Evolutionary conservation across 2,113 vertebrate species (phyloP).

Genomic region (Regulus satrapa): DNA sequence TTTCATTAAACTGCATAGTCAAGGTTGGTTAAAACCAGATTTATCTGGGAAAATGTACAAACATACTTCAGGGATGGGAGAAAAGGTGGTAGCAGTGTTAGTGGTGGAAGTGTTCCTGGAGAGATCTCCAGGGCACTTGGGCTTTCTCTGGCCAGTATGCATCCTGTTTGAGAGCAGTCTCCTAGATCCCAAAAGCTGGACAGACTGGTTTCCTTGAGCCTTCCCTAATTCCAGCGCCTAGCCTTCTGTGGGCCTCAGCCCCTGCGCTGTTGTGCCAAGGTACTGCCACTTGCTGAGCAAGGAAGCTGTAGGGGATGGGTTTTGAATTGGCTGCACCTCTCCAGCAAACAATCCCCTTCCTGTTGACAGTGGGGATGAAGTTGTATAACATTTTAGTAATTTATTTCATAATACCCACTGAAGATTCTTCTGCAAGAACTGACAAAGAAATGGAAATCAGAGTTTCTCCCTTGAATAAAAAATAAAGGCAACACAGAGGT

Average conservation of each 20-base stretch:
- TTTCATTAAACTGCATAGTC: background rate
- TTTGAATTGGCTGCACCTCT: background rate
- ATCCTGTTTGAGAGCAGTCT: background rate
- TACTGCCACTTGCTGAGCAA: background rate
- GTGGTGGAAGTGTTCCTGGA: background rate
- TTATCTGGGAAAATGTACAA: background rate
- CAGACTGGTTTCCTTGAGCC: background rate
- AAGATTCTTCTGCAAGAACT: background rate
- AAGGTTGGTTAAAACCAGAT: background rate
- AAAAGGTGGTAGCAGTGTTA: accelerated
- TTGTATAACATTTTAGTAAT: background rate
- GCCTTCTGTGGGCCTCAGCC: background rate
- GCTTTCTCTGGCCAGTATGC: background rate
- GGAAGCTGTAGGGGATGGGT: too few relatives aligned
- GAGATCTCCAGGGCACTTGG: background rate
- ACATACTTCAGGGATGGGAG: background rate
- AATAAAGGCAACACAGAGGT: background rate
- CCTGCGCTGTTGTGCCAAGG: accelerated
- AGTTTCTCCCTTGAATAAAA: background rate
- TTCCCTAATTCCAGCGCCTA: background rate
- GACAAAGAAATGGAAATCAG: too few relatives aligned
- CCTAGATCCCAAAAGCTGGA: background rate
- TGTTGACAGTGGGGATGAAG: background rate
- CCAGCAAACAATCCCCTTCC: background rate
- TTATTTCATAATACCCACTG: background rate